Base-by-base conservation (phyloP, 2,888 invertebrate species). In the Sthenelais limicola region DNA sequence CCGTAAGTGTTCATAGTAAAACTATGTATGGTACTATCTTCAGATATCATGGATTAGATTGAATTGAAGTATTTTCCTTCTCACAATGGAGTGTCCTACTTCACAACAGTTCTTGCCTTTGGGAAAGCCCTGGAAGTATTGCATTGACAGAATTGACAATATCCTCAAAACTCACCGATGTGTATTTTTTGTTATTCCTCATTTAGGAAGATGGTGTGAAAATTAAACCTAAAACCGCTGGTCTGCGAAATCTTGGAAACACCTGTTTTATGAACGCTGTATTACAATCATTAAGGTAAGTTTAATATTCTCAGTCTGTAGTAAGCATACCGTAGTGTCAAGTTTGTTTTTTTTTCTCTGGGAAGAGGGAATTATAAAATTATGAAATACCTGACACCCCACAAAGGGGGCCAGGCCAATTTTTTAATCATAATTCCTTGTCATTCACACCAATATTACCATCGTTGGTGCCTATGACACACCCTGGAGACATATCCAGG, bases 211-310 rank as follows among this genome's bases (percentile, higher is more conserved):
- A 79, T 49, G 70, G 73, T 72, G 68, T 43, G n/a, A 76, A 74
- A 79, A 79, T 77, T 21, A 77, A 80, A 71, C 84, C 84, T 54
- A 79, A 83, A 71, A 83, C 85, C 32, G 82, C 85, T 18, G 95
- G 95, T 2, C 90, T 95, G 33, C 90, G 92, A 51, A 95, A 95
- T 89, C 89, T 95, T 47, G 95, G 95, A 28, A 95, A 95, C 83
- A 95, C 95, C 0, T 95, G 95, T 86, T 95, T 95, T 82, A 93
- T 95, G 93, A 95, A 95, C 87, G 93, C 94, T 84, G 93, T 94
- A 0, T 89, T 95, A 73, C 95, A 95, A 87, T 94, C 95, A 0
- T 88, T 95, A 47, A 78, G 78, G 78, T 78, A 52, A 62, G 43
- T 1, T n/a, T n/a, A n/a, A n/a, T n/a, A n/a, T n/a, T n/a, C 47